These are phyloP conservation scores for Sebastes cheni DNA, from an alignment of 2,797 vertebrate genomes.

Conservation along the genomic window DNA sequence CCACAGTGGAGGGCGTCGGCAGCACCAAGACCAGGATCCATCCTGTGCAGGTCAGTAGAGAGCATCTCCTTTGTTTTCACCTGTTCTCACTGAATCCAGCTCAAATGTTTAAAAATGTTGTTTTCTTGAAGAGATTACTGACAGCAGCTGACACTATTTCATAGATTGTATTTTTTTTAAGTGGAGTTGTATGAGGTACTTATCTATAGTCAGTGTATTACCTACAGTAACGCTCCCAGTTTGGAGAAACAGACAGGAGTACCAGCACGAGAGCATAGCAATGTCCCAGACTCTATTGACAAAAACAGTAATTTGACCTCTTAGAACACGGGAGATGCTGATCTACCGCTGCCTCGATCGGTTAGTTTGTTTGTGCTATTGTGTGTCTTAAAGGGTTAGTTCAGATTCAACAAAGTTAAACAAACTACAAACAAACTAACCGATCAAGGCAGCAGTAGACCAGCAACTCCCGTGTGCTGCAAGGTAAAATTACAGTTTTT, in stretches of 20 bases:
- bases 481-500: too few relatives aligned
- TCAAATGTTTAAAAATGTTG: too few relatives aligned
- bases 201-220: not conserved
- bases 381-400: not conserved
- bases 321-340: not conserved
- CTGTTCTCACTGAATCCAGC: too few relatives aligned
- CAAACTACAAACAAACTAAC: not conserved
- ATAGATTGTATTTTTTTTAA: not conserved
- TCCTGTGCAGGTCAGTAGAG: constrained; percentile 84
- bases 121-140: not conserved
- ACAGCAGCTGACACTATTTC: not conserved
- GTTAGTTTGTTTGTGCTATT: not conserved
- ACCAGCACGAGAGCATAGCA: not conserved
- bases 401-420: not conserved
- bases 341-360: not conserved
- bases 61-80: not conserved
- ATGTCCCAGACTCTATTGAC: not conserved
- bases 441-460: too few relatives aligned
- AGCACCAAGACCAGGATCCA: constrained; percentile 85
- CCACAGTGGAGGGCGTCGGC: constrained; percentile 89
- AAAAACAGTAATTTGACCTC: not conserved
- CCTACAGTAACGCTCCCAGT: not conserved
- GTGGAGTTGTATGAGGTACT: not conserved
- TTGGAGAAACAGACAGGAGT: not conserved
- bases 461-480: too few relatives aligned